Evolutionary conservation across 2,113 vertebrate genomes (phyloP), one percentile per base, ranked within the genome.

Genomic region (Tragelaphus strepsiceros): DNA sequence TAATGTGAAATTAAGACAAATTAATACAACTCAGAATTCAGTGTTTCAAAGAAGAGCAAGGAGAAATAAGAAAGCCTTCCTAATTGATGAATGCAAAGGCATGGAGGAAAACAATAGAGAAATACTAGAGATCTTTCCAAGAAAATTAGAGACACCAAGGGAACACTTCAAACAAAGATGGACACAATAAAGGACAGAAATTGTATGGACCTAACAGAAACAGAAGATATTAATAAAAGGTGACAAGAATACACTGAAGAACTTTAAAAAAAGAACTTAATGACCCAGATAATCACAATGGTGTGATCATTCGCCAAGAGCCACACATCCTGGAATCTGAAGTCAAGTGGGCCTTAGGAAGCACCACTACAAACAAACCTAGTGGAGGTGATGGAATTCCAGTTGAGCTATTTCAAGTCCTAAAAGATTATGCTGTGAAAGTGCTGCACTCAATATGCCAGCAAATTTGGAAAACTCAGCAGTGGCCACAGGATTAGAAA

Each of bases 311-410:
- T 67, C 62, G 10, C 32, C 32, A n/a, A 67, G 7, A 67, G 16
- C 62, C 62, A 67, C 32, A 67, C 3, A 67, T 67, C 4, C 4
- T 67, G 8, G 17, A 67, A 4, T 35, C 32, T 0, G 0, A 67
- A 67, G 32, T n/a, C 64, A 67, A 67, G 64, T 19, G n/a, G 64
- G 16, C 64, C 32, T 67, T 67, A 35, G 64, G 17, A 67, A n/a
- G 17, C 16, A 19, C 10, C n/a, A 19, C 8, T 67, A 67, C 4
- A 9, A 9, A 21, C 8, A 67, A 67, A 67, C 8, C 8, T 67
- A 67, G 32, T 67, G 64, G 32, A 67, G 16, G 32, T 67, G 32
- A 67, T 67, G 62, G 32, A n/a, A 67, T 67, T n/a, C 7, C 62
- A n/a, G 32, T 17, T 67, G 62, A 67, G 32, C 62, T 67, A 5